Conservation (phyloP, 2,797 vertebrate genomes). For the Echiichthys vipera region DNA sequence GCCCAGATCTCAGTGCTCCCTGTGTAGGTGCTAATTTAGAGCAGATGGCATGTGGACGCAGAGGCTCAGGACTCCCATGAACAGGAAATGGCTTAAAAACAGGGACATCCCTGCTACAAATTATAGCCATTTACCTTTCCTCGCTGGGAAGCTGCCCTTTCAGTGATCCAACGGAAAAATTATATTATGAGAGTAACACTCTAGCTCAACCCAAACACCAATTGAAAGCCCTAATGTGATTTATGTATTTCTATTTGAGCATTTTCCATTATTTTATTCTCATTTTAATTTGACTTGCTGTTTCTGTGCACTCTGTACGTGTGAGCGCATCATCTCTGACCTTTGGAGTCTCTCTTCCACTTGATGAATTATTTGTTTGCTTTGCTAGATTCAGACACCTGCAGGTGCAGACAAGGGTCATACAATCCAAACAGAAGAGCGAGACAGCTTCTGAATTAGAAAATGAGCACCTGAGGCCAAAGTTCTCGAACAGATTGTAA, state of each 20-base stretch:
- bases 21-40: constrained; percentile 72
- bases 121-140: constrained; percentile 41
- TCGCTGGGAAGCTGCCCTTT: constrained; percentile 18
- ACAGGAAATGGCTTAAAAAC: constrained; percentile 44
- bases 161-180: background rate
- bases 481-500: background rate
- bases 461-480: background rate
- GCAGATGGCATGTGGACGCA: constrained; percentile 66
- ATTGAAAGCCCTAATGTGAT: background rate
- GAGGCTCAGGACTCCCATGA: constrained; percentile 40
- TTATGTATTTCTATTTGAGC: background rate
- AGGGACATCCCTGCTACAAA: constrained; percentile 37
- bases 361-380: constrained; percentile 35
- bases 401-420: background rate
- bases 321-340: constrained; percentile 18
- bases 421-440: background rate
- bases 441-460: background rate
- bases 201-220: background rate
- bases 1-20: constrained; percentile 58
- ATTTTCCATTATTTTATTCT: constrained; percentile 3
- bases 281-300: constrained; percentile 1
- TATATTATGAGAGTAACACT: constrained; percentile 1
- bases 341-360: constrained; percentile 2
- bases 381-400: constrained; percentile 24
- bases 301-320: constrained; percentile 9